Conservation (phyloP, 1,140 invertebrate genomes). For the Saxidomus purpurata region DNA sequence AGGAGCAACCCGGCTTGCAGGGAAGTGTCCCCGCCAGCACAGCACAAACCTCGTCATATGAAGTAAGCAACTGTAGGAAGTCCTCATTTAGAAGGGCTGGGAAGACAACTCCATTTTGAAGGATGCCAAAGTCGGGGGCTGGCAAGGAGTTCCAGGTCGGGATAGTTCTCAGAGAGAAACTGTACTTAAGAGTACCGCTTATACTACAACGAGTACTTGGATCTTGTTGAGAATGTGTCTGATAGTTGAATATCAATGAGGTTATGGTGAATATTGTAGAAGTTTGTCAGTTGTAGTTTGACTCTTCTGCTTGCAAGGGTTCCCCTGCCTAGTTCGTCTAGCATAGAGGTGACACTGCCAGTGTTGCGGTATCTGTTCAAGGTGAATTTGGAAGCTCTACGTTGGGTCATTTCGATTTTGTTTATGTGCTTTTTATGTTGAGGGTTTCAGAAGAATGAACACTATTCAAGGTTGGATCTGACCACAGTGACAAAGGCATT, state of each 20-base stretch:
- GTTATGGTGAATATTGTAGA: background rate
- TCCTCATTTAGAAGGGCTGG: no score
- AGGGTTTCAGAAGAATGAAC: no score
- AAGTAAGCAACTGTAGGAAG: no score
- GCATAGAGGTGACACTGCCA: background rate
- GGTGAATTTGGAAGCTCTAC: background rate
- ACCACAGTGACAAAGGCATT: no score
- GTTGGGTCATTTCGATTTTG: conserved; percentile 12
- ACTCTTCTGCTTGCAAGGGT: background rate
- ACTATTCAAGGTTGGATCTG: no score
- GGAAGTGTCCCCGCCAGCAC: no score
- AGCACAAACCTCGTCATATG: no score
- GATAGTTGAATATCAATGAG: background rate
- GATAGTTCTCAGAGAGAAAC: conserved; percentile 10
- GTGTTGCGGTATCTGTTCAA: conserved; percentile 11
- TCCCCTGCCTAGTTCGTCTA: conserved; percentile 14
- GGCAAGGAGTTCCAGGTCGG: conserved; percentile 23
- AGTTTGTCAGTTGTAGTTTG: background rate
- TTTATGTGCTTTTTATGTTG: background rate
- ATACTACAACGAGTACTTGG: background rate
- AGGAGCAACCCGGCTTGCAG: no score
- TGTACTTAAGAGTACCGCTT: conserved; percentile 1
- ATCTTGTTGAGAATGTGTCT: background rate
- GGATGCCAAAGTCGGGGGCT: conserved; percentile 36
- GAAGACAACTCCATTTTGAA: conserved; percentile 3